phyloP scores from a whole-genome alignment of 2,888 invertebrate genomes.

The Ypsolopha scabrella region DNA sequence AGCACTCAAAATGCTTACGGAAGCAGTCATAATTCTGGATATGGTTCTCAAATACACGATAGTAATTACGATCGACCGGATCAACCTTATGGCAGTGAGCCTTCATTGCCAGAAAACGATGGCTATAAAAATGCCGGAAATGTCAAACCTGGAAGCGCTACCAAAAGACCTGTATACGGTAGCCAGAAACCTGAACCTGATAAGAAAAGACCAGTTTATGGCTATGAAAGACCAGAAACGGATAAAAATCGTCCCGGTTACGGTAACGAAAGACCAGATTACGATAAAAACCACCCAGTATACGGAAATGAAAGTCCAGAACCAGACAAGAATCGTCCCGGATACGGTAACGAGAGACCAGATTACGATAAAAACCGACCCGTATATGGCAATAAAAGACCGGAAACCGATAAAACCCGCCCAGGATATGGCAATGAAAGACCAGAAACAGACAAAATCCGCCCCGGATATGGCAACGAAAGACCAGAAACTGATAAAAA shows the following conservation, averaged over 20 bases:
- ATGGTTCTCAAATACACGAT: no score
- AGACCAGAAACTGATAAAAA: background rate
- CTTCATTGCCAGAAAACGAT: background rate
- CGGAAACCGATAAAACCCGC: background rate
- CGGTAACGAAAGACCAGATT: slow-evolving; percentile 9
- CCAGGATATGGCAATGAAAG: slow-evolving; percentile 7
- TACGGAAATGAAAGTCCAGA: slow-evolving; percentile 8
- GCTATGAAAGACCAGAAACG: slow-evolving; percentile 8
- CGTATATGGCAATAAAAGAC: slow-evolving; percentile 9
- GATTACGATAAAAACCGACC: slow-evolving; percentile 8
- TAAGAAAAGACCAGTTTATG: slow-evolving; percentile 6
- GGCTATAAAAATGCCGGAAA: background rate
- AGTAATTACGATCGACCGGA: background rate
- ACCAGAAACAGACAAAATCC: slow-evolving; percentile 3
- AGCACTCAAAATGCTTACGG: slow-evolving; percentile 11
- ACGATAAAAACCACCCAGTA: slow-evolving; percentile 7
- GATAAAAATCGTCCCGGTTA: slow-evolving; percentile 13
- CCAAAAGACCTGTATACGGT: background rate
- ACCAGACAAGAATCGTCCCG: background rate
- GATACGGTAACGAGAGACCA: slow-evolving; percentile 9
- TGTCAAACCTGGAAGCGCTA: background rate
- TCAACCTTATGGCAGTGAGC: background rate
- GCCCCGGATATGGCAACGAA: slow-evolving; percentile 9
- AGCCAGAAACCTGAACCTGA: background rate
- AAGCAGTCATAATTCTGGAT: background rate